phyloP scores from a whole-genome alignment of 2,113 vertebrate genomes.

The Gorilla gorilla region DNA sequence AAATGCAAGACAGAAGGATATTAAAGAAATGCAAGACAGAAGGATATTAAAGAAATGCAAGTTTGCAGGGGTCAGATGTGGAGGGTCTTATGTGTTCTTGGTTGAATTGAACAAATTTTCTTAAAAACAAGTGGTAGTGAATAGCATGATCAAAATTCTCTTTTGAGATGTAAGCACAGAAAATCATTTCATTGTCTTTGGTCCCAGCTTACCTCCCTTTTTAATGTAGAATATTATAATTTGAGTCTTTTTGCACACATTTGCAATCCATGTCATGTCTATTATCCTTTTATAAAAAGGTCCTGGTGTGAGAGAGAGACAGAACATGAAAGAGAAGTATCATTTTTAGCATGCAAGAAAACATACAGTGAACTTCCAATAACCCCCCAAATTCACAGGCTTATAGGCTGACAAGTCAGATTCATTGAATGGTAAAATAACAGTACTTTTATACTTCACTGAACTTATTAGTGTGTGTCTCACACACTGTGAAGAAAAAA shows the following conservation, averaged over 20 bases:
- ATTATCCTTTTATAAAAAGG: not conserved
- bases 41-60: not conserved
- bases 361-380: conserved; percentile 48
- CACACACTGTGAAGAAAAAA: conserved; percentile 52
- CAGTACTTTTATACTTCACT: not conserved
- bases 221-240: conserved; percentile 14
- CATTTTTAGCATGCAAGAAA: conserved; percentile 52
- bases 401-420: conserved; percentile 8
- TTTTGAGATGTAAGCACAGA: not conserved
- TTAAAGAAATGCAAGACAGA: not conserved
- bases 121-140: not conserved
- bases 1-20: not conserved
- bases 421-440: conserved; percentile 52
- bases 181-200: not conserved
- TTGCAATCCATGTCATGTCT: not conserved
- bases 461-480: conserved; percentile 64
- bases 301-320: not conserved
- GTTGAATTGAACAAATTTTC: not conserved
- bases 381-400: not conserved
- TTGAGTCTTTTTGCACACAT: not conserved
- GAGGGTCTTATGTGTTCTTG: not conserved
- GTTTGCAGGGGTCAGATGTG: not conserved
- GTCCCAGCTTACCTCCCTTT: not conserved
- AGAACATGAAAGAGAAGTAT: not conserved
- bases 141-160: not conserved